These are phyloP conservation scores for Epinotia demarniana DNA, from an alignment of 2,888 invertebrate genomes.

Conservation along the genomic window DNA sequence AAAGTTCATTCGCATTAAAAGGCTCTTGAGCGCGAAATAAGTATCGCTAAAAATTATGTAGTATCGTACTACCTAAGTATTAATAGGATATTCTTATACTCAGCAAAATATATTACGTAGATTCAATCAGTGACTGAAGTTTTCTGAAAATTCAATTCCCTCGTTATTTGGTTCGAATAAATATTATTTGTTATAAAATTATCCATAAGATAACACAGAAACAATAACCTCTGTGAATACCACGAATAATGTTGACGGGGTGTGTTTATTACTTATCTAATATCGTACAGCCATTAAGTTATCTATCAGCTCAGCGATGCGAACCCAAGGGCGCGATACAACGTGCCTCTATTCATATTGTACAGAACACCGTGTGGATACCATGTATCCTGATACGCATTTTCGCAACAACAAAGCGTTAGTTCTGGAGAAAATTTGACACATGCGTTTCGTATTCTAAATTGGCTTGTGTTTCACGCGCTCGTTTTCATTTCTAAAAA, in stretches of 20 bases:
- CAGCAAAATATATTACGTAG: too few species aligned
- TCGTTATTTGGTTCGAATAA: too few species aligned
- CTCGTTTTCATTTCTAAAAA: not conserved
- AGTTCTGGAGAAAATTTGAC: constrained; percentile 56
- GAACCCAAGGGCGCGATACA: constrained; percentile 74
- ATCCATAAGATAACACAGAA: not conserved
- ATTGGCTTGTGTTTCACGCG: not conserved
- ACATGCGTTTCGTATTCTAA: not conserved
- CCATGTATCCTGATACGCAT: constrained; percentile 70
- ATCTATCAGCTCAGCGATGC: constrained; percentile 74
- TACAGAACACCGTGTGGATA: constrained; percentile 54
- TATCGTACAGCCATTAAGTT: constrained; percentile 71
- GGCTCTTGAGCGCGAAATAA: too few species aligned
- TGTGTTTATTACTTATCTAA: constrained; percentile 75
- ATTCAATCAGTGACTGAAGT: too few species aligned
- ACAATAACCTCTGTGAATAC: constrained; percentile 35
- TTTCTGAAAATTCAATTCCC: too few species aligned
- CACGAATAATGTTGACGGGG: constrained; percentile 70
- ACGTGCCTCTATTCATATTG: constrained; percentile 63
- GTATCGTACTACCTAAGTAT: too few species aligned
- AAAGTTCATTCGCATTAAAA: too few species aligned
- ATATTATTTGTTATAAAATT: not conserved
- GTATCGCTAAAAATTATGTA: too few species aligned
- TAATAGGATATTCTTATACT: too few species aligned
- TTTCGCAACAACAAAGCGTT: constrained; percentile 79